A percentile compares a stretch with the other conserved stretches of the same genome.
Evolutionary conservation across 2,888 invertebrate species (phyloP).

Genomic region (Monoplex corrugatus): DNA sequence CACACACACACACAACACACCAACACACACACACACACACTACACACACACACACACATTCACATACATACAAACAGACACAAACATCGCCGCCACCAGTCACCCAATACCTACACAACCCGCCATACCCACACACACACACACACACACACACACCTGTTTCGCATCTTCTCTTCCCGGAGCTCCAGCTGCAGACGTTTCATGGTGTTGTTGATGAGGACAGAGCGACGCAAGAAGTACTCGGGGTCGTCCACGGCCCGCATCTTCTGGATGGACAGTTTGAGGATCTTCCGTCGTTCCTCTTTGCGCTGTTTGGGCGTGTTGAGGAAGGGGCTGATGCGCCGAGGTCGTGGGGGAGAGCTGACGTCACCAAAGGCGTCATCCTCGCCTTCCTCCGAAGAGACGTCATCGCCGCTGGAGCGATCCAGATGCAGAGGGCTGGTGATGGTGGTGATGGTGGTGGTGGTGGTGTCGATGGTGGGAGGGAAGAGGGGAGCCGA

Average conservation of each 20-base stretch:
- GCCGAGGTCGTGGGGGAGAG: background rate
- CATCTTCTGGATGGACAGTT: slow-evolving; percentile 93
- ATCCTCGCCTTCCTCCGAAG: background rate
- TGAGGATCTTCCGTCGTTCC: slow-evolving; percentile 93
- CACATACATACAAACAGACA: background rate
- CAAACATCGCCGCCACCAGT: background rate
- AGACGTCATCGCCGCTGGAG: background rate
- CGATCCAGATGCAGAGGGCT: background rate
- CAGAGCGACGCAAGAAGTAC: slow-evolving; percentile 91
- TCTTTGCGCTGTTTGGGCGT: slow-evolving; percentile 87
- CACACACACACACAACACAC: too few species aligned
- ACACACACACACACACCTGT: slow-evolving; percentile 14
- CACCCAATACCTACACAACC: background rate
- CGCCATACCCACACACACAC: background rate
- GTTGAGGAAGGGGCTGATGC: slow-evolving; percentile 74
- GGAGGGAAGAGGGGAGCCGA: background rate
- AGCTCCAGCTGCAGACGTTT: slow-evolving; percentile 88
- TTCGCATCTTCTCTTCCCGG: slow-evolving; percentile 64
- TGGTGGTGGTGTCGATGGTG: background rate
- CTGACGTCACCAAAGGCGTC: background rate
- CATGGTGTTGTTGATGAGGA: slow-evolving; percentile 95
- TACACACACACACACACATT: background rate
- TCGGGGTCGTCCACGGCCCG: slow-evolving; percentile 95
- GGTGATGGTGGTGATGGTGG: background rate
- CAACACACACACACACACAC: background rate